Conservation (phyloP, 2,888 invertebrate species). For the Crioceris asparagi region DNA sequence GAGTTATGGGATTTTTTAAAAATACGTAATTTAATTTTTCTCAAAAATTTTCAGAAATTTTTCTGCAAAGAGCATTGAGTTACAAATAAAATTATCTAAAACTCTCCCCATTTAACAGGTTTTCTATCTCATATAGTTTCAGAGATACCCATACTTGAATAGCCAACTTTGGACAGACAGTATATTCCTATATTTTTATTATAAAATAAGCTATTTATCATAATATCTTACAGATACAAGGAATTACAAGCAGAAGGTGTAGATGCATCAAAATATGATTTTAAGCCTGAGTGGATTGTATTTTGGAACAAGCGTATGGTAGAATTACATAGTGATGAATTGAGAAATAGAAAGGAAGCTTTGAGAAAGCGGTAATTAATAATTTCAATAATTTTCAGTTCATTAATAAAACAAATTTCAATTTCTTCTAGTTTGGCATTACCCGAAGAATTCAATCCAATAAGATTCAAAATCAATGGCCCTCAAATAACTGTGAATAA, state of each 20-base stretch:
- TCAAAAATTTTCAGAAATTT: no score
- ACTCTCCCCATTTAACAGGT: no score
- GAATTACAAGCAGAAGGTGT: slow-evolving; percentile 35
- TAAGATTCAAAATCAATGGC: slow-evolving; percentile 33
- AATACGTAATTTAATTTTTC: no score
- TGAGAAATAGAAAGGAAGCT: slow-evolving; percentile 55
- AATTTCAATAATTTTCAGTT: no score
- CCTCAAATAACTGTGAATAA: slow-evolving; percentile 9
- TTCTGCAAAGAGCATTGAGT: no score
- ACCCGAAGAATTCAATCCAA: slow-evolving; percentile 33
- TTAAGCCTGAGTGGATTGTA: slow-evolving; percentile 80
- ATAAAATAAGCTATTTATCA: slow-evolving; percentile 1
- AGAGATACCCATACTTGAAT: no score
- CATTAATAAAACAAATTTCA: no score
- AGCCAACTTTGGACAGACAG: no score
- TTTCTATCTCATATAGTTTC: no score
- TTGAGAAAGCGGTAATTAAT: slow-evolving; percentile 45
- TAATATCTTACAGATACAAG: slow-evolving; percentile 23
- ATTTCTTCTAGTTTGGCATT: slow-evolving; percentile 25
- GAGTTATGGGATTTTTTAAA: no score
- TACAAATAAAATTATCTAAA: no score
- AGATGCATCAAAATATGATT: slow-evolving; percentile 71
- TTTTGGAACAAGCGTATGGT: slow-evolving; percentile 78
- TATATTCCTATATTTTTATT: no score
- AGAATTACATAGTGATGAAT: slow-evolving; percentile 60